Percentiles rank a stretch among this genome's conserved stretches.
Evolutionary conservation across 2,113 vertebrate genomes (phyloP).

Genomic region (Cyanoramphus novaezelandiae): DNA sequence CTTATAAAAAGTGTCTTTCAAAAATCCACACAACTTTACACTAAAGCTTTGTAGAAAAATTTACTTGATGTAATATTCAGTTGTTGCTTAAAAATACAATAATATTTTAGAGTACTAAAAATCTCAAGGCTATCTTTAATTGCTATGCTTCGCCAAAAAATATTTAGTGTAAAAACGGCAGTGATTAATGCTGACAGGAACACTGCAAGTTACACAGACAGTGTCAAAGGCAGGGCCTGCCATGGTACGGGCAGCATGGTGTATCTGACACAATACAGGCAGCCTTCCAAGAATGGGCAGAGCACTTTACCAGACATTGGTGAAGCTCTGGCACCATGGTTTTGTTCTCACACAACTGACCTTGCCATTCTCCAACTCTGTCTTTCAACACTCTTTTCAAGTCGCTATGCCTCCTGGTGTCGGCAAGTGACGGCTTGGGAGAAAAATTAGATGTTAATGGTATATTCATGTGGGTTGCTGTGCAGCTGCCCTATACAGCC

Average conservation of each 20-base stretch:
- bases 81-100: background rate
- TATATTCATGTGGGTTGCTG: background rate
- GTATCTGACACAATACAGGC: background rate
- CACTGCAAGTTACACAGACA: too few relatives aligned
- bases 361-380: background rate
- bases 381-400: background rate
- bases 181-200: background rate
- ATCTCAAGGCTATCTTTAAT: background rate
- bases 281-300: background rate
- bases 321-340: background rate
- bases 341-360: background rate
- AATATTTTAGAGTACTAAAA: background rate
- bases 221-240: background rate
- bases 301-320: background rate
- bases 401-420: background rate
- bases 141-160: background rate
- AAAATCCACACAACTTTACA: background rate
- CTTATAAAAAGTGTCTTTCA: background rate
- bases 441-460: too few relatives aligned
- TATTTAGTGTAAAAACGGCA: background rate
- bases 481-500: background rate
- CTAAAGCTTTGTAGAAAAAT: background rate
- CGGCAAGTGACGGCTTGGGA: background rate
- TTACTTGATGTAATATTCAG: background rate
- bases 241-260: fast-evolving